Base-by-base conservation (phyloP, 2,888 invertebrate genomes). In the Sycophila texana region DNA sequence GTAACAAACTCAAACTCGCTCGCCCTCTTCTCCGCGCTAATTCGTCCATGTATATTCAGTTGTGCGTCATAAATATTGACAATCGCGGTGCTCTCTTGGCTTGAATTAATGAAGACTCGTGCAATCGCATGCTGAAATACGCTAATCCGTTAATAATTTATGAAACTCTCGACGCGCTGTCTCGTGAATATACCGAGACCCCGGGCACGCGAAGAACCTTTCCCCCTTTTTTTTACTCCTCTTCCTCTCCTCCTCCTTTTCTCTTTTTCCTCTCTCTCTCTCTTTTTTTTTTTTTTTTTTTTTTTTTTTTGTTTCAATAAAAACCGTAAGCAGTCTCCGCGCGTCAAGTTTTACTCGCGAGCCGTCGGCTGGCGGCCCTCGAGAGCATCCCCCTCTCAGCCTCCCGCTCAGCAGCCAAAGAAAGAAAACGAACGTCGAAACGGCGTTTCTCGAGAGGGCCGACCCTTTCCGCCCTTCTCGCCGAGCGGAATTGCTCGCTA, bases 401-500 rank as follows among this genome's bases (percentile, higher is more conserved):
- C n/a, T 20, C 49, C 13, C 7, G 12, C 3, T 13, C 65, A 39
- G 13, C 14, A 16, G 16, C 63, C 39, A 18, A 10, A 16, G 63
- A 39, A 20, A 13, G 49, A 20, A 47, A 18, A 20, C 51, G 26
- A n/a, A n/a, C 71, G 60, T 58, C 71, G 71, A 71, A 71, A 71
- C 71, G 39, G 39, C 39, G 47, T 71, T 60, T 71, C 71, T 58
- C 58, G 26, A 71, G 71, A 39, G 67, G 39, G 26, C 26, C 16
- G 16, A 55, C 13, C 71, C 81, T 74, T 77, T 81, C 74, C 82
- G 72, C 74, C 80, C 81, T 74, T 77, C 79, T 76, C 82, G 72
- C 73, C 80, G 76, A 79, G 74, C 71, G 58, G 58, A 57, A 71
- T 58, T 71, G 58, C 71, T 71, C 49, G 53, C 26, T n/a, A 14